These are phyloP conservation scores for Pygmarrhopalites habei DNA, from an alignment of 1,140 invertebrate species.

Conservation along the genomic window DNA sequence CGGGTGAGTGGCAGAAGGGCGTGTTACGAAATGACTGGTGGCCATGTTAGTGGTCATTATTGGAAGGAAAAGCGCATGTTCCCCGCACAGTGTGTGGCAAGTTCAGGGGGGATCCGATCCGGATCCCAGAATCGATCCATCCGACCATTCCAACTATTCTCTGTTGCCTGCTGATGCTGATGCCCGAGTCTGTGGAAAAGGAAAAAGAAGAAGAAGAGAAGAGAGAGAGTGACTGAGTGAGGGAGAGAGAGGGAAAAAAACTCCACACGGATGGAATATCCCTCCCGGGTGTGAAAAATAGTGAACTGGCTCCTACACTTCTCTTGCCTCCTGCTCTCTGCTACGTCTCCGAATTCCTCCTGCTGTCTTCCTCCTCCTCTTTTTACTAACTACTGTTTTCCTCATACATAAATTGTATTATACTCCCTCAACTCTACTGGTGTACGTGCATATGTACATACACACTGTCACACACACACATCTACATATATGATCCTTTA, in stretches of 20 bases:
- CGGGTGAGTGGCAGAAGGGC: slow-evolving; percentile 38
- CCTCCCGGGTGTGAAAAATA: slow-evolving; percentile 20
- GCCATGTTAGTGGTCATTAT: slow-evolving; percentile 41
- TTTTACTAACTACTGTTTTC: not conserved
- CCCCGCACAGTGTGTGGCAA: slow-evolving; percentile 19
- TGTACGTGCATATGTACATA: not conserved
- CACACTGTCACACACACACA: slow-evolving; percentile 1
- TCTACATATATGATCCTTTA: too few species aligned
- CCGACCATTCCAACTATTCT: slow-evolving; percentile 14
- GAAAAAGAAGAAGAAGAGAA: slow-evolving; percentile 7
- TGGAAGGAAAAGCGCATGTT: slow-evolving; percentile 39
- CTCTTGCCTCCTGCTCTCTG: too few species aligned
- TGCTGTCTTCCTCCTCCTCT: not conserved
- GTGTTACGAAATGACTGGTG: slow-evolving; percentile 41
- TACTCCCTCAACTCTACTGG: not conserved
- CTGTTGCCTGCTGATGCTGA: slow-evolving; percentile 6
- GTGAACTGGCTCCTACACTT: slow-evolving; percentile 15
- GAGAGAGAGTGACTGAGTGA: slow-evolving; percentile 4
- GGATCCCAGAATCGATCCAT: slow-evolving; percentile 35
- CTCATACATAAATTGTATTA: not conserved
- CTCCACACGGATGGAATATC: slow-evolving; percentile 10
- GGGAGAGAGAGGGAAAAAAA: slow-evolving; percentile 16
- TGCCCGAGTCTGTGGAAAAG: not conserved
- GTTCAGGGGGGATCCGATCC: slow-evolving; percentile 24
- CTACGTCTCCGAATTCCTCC: not conserved